These are phyloP conservation scores for Gadus macrocephalus DNA, from an alignment of 2,113 vertebrate genomes.

Conservation along the genomic window DNA sequence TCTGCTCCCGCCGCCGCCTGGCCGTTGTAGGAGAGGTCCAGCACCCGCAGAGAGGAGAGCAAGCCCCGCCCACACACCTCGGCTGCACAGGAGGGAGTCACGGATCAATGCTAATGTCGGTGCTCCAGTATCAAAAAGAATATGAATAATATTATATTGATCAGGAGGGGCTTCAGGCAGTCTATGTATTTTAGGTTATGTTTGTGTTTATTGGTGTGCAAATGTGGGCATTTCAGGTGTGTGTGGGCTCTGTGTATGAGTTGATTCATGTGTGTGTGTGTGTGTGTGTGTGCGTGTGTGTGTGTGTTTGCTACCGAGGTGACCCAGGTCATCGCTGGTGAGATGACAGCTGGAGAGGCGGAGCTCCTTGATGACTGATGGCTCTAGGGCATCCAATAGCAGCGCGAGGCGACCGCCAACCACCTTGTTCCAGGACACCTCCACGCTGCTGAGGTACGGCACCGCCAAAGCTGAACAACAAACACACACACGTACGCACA, in stretches of 20 bases:
- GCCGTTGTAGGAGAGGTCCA: constrained; percentile 85
- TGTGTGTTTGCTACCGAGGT: constrained; percentile 69
- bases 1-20: constrained; percentile 54
- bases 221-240: too few species aligned
- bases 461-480: constrained; percentile 70
- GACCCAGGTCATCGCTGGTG: constrained; percentile 72
- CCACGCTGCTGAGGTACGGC: constrained; percentile 73
- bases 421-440: constrained; percentile 89
- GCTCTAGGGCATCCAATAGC: constrained; percentile 75
- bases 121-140: too few species aligned
- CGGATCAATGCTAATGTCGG: too few species aligned
- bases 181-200: too few species aligned
- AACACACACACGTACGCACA: constrained; percentile 5
- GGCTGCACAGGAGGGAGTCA: constrained; percentile 50
- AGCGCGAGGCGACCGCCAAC: constrained; percentile 78
- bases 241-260: too few species aligned
- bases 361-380: constrained; percentile 69
- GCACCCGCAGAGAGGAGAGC: constrained; percentile 64
- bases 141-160: too few species aligned
- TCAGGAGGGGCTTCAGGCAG: too few species aligned
- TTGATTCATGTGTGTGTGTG: too few species aligned
- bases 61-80: constrained; percentile 52
- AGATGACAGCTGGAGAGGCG: constrained; percentile 87
- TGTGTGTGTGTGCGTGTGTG: too few species aligned
- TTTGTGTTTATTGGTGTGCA: too few species aligned